A percentile compares a stretch with the other conserved stretches of the same genome.
These are phyloP conservation scores for Bombus impatiens DNA, from an alignment of 1,140 invertebrate species.

Conservation along the genomic window DNA sequence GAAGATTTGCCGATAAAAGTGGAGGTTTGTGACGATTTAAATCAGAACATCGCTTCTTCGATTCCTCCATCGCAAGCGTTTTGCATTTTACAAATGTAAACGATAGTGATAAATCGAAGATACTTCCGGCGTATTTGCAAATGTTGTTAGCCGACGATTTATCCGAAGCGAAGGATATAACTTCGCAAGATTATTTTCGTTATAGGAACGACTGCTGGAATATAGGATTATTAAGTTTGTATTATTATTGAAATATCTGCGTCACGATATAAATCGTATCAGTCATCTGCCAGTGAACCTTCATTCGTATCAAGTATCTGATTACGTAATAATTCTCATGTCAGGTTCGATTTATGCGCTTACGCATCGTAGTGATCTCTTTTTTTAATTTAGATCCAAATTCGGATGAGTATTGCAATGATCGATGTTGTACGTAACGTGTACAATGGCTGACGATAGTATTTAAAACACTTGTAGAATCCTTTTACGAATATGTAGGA, in stretches of 20 bases:
- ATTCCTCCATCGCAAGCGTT: not conserved
- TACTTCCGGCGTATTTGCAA: not conserved
- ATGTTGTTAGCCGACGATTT: not conserved
- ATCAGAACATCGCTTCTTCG: not conserved
- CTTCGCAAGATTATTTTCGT: not conserved
- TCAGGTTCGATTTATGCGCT: not conserved
- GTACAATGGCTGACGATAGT: too few relatives aligned
- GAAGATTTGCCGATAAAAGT: not conserved
- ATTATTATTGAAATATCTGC: conserved; percentile 4
- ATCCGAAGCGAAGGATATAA: not conserved
- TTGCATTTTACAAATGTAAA: not conserved
- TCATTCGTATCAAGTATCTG: not conserved
- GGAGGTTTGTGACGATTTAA: not conserved
- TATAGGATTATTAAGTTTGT: not conserved
- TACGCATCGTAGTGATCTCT: too few relatives aligned
- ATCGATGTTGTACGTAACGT: too few relatives aligned
- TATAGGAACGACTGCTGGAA: too few relatives aligned
- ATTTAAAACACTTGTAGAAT: too few relatives aligned
- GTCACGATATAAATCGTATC: not conserved
- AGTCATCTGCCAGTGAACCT: not conserved
- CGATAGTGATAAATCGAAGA: not conserved
- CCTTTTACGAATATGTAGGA: too few relatives aligned
- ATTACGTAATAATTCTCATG: not conserved
- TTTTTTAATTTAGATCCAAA: conserved; percentile 8
- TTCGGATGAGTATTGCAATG: not conserved